These are phyloP conservation scores for Anhinga anhinga DNA, from an alignment of 2,113 vertebrate species.

Conservation along the genomic window DNA sequence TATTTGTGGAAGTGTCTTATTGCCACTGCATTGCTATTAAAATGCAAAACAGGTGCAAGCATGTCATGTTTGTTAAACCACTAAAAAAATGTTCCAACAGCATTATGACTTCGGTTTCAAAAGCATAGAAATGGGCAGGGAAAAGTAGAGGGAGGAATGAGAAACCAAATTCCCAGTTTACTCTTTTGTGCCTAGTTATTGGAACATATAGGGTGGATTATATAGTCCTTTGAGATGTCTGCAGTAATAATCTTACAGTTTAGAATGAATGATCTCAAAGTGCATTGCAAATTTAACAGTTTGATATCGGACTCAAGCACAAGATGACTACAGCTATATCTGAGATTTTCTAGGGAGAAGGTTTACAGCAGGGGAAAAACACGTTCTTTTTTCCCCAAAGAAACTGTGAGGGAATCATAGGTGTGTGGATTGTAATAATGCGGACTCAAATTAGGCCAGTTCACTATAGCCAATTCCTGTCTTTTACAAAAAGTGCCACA, in stretches of 20 bases:
- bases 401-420: background rate
- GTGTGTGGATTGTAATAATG: slow-evolving; percentile 14
- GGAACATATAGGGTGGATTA: background rate
- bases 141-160: background rate
- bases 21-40: slow-evolving; percentile 53
- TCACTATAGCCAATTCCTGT: slow-evolving; percentile 19
- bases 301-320: background rate
- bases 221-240: background rate
- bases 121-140: background rate
- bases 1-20: slow-evolving; percentile 39
- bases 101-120: slow-evolving; percentile 19
- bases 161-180: background rate
- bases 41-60: slow-evolving; percentile 58
- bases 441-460: slow-evolving; percentile 43
- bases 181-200: background rate
- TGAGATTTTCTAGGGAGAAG: background rate
- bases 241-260: background rate
- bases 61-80: slow-evolving; percentile 59
- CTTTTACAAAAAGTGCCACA: slow-evolving; percentile 1
- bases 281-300: slow-evolving; percentile 10
- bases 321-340: background rate
- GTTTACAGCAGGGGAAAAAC: background rate
- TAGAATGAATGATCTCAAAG: slow-evolving; percentile 6
- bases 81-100: background rate
- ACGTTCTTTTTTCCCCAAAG: background rate